Evolutionary conservation across 2,113 vertebrate genomes (phyloP).

Genomic region (Platichthys stellatus): DNA sequence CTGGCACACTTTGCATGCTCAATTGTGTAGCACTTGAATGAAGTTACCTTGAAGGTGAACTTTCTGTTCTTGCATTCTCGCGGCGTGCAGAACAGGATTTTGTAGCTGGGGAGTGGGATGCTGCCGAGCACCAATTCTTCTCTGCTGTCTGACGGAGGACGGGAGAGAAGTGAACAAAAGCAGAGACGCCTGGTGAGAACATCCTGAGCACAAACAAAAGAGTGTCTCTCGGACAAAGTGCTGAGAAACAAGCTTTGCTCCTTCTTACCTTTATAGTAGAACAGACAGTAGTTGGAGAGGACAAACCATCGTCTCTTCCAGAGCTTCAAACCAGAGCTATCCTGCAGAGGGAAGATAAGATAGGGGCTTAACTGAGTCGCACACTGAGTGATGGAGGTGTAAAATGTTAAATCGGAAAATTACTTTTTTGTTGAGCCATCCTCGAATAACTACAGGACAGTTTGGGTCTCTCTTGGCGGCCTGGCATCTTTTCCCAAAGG

Average conservation of each 20-base stretch:
- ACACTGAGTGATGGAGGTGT: background rate
- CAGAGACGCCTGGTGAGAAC: background rate
- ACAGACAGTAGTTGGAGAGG: conserved; percentile 90
- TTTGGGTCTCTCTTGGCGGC: conserved; percentile 89
- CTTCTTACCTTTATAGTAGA: conserved; percentile 85
- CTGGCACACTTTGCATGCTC: too few species aligned
- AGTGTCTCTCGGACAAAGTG: background rate
- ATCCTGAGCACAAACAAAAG: background rate
- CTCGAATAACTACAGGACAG: conserved; percentile 87
- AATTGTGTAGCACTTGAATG: background rate
- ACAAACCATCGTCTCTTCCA: conserved; percentile 96
- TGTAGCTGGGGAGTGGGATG: conserved; percentile 91
- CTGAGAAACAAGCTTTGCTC: background rate
- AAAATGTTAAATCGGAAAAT: background rate
- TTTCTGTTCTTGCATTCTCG: conserved; percentile 88
- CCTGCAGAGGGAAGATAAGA: conserved; percentile 74
- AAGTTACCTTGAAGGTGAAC: conserved; percentile 89
- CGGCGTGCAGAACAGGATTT: conserved; percentile 85
- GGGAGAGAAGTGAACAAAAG: conserved; percentile 4
- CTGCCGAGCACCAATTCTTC: conserved; percentile 90
- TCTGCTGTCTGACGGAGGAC: conserved; percentile 85
- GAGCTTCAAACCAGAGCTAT: conserved; percentile 89
- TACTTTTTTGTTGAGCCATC: conserved; percentile 94
- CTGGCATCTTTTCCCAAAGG: conserved; percentile 89
- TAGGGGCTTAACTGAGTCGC: background rate